phyloP scores from a whole-genome alignment of 2,888 invertebrate species.

The Drosophila meridiana region DNA sequence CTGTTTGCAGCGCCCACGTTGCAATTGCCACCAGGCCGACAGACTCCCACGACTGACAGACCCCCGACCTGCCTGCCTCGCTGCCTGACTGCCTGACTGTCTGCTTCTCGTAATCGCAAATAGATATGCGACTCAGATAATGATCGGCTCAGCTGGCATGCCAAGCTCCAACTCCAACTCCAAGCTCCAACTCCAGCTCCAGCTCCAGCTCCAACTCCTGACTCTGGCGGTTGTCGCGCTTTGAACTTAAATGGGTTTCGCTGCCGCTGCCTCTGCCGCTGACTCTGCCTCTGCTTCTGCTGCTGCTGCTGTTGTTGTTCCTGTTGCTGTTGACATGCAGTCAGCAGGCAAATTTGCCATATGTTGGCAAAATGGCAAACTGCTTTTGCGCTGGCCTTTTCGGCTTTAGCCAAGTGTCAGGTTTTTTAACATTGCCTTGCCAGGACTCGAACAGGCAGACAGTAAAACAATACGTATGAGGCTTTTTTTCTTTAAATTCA shows the following conservation, averaged over 20 bases:
- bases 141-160: conserved; percentile 55
- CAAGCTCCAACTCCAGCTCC: conserved; percentile 24
- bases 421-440: conserved; percentile 36
- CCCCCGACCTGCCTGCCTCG: conserved; percentile 21
- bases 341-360: conserved; percentile 72
- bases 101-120: conserved; percentile 53
- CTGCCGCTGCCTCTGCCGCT: conserved; percentile 16
- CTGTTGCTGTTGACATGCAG: conserved; percentile 54
- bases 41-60: conserved; percentile 73
- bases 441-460: conserved; percentile 41
- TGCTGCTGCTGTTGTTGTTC: conserved; percentile 27
- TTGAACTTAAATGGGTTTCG: conserved; percentile 76
- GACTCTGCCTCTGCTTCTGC: conserved; percentile 22
- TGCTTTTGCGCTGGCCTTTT: conserved; percentile 47
- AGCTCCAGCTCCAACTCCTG: conserved; percentile 28
- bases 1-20: conserved; percentile 76
- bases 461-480: conserved; percentile 31
- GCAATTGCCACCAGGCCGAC: conserved; percentile 60
- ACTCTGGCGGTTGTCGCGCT: conserved; percentile 74
- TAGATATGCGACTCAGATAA: conserved; percentile 76
- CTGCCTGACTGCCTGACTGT: background rate
- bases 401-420: conserved; percentile 57
- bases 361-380: conserved; percentile 73
- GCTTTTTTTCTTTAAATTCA: background rate
- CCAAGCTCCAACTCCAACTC: conserved; percentile 6